phyloP scores from a whole-genome alignment of 2,888 invertebrate species.

The Amphipyra berbera region DNA sequence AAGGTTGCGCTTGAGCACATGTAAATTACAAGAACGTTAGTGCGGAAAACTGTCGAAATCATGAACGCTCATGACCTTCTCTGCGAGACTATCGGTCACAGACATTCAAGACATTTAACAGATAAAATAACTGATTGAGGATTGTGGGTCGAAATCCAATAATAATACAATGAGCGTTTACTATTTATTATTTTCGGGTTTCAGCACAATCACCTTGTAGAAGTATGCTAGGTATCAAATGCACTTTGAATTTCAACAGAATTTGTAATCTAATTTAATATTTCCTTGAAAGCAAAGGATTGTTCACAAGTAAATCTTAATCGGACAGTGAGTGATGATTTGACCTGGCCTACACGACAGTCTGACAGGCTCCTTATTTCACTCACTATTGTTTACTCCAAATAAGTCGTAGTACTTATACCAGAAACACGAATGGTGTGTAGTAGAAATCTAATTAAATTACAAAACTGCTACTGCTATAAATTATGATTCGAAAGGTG shows the following conservation, averaged over 20 bases:
- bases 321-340: conserved; percentile 48
- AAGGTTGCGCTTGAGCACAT: too few relatives aligned
- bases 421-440: conserved; percentile 14
- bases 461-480: background rate
- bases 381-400: conserved; percentile 40
- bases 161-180: conserved; percentile 1
- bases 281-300: conserved; percentile 34
- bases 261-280: conserved; percentile 40
- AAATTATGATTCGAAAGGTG: background rate
- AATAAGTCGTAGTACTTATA: conserved; percentile 26
- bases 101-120: too few relatives aligned
- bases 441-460: background rate
- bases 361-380: conserved; percentile 32
- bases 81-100: too few relatives aligned
- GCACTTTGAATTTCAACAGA: conserved; percentile 26
- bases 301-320: conserved; percentile 39
- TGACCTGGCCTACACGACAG: conserved; percentile 34
- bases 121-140: too few relatives aligned
- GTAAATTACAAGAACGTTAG: too few relatives aligned
- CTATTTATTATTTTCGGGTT: background rate
- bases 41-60: too few relatives aligned
- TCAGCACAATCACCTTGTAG: background rate
- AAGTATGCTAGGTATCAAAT: conserved; percentile 13
- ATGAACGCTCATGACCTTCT: too few relatives aligned
- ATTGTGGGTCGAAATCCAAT: background rate